These are phyloP conservation scores for Coccyzus lansbergi DNA, from an alignment of 2,797 vertebrate species.

Conservation along the genomic window DNA sequence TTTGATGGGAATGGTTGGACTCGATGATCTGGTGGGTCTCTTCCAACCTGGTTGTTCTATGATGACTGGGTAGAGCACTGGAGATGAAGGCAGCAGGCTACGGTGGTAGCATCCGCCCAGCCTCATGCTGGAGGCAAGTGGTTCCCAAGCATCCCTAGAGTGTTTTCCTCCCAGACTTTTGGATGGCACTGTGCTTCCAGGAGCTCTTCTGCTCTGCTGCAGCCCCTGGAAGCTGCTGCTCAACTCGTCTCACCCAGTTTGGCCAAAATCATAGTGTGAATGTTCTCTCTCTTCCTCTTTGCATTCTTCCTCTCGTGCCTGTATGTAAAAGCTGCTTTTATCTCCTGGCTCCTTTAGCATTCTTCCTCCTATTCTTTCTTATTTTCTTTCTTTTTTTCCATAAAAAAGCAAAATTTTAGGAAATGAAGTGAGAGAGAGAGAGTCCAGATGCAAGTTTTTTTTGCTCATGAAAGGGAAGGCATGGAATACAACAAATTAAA, in stretches of 20 bases:
- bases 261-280: neutral
- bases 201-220: neutral
- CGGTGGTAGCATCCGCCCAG: neutral
- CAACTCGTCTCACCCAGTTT: neutral
- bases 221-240: neutral
- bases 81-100: neutral
- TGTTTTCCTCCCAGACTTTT: neutral
- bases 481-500: constrained; percentile 63
- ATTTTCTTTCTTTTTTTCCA: too few species aligned
- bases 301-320: neutral
- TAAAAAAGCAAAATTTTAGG: constrained; percentile 1
- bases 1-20: too few species aligned
- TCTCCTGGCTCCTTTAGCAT: constrained; percentile 1
- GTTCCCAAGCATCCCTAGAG: neutral
- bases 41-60: too few species aligned
- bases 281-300: neutral
- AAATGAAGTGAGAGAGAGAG: neutral
- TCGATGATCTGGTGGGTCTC: too few species aligned
- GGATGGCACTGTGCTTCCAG: neutral
- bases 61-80: too few species aligned
- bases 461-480: constrained; percentile 35
- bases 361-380: neutral
- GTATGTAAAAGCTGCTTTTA: constrained; percentile 31
- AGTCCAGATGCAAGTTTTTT: neutral
- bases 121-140: rapidly evolving